These are phyloP conservation scores for Linnaemya tessellans DNA, from an alignment of 2,888 invertebrate genomes.

Conservation along the genomic window DNA sequence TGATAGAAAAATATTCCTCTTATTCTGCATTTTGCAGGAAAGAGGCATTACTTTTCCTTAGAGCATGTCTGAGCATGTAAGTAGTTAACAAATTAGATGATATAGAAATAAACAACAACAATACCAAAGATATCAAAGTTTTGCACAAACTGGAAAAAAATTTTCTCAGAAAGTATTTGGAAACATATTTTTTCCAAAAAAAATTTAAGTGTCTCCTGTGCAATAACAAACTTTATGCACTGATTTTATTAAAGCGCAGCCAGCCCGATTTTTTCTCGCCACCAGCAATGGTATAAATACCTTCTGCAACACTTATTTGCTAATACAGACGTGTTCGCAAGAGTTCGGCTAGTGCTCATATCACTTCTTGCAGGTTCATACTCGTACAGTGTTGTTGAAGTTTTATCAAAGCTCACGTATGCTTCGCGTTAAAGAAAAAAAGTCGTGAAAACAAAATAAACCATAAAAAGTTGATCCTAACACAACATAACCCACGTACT, in stretches of 20 bases:
- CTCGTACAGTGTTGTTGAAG: conserved; percentile 7
- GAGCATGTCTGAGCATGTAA: too few relatives aligned
- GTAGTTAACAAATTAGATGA: too few relatives aligned
- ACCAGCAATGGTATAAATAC: not conserved
- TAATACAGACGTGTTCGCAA: conserved; percentile 10
- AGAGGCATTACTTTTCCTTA: too few relatives aligned
- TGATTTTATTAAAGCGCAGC: not conserved
- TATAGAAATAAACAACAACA: too few relatives aligned
- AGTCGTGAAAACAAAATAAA: not conserved
- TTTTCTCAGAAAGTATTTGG: too few relatives aligned
- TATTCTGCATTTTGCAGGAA: too few relatives aligned
- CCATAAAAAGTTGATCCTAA: not conserved
- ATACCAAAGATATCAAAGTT: too few relatives aligned
- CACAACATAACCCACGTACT: conserved; percentile 24
- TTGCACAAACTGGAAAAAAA: too few relatives aligned
- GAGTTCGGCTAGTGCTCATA: not conserved
- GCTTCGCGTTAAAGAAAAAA: not conserved
- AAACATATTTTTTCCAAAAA: too few relatives aligned
- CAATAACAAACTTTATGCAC: too few relatives aligned
- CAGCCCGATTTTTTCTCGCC: not conserved
- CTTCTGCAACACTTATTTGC: conserved; percentile 13
- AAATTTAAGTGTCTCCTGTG: too few relatives aligned
- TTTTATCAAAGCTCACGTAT: conserved; percentile 21
- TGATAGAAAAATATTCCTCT: too few relatives aligned
- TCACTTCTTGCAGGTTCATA: not conserved